Evolutionary conservation across 2,113 vertebrate genomes (phyloP).

Genomic region (Cyprinodon tularosa): DNA sequence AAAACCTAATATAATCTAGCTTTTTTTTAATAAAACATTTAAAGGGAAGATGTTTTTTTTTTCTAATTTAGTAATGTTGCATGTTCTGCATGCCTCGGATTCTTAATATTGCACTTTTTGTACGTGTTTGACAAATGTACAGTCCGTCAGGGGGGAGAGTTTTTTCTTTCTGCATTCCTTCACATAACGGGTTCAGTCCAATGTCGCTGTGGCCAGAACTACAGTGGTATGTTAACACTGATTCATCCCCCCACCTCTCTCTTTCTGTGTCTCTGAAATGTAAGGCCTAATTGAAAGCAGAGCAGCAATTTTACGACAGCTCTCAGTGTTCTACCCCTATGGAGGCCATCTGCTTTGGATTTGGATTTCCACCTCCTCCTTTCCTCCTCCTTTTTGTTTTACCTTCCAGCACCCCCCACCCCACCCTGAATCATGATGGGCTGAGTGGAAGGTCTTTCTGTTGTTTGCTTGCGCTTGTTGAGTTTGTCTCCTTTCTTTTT

Average conservation of each 20-base stretch:
- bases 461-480: conserved; percentile 67
- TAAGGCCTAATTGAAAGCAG: conserved; percentile 81
- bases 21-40: not conserved
- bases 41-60: not conserved
- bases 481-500: conserved; percentile 69
- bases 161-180: conserved; percentile 48
- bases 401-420: conserved; percentile 45
- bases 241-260: conserved; percentile 32
- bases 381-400: conserved; percentile 38
- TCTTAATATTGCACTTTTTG: conserved; percentile 36
- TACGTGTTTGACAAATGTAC: not conserved
- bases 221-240: conserved; percentile 52
- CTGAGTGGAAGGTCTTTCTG: conserved; percentile 75
- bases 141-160: conserved; percentile 2
- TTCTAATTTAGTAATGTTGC: conserved; percentile 22
- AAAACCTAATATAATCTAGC: not conserved
- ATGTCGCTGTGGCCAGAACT: conserved; percentile 47
- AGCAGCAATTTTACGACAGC: conserved; percentile 67
- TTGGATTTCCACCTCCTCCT: conserved; percentile 69
- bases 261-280: conserved; percentile 49
- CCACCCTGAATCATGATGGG: conserved; percentile 43
- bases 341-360: conserved; percentile 85
- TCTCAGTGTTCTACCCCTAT: conserved; percentile 78
- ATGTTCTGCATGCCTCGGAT: conserved; percentile 36
- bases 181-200: conserved; percentile 57